These are phyloP conservation scores for Melolontha melolontha DNA, from an alignment of 2,888 invertebrate species.

Conservation along the genomic window DNA sequence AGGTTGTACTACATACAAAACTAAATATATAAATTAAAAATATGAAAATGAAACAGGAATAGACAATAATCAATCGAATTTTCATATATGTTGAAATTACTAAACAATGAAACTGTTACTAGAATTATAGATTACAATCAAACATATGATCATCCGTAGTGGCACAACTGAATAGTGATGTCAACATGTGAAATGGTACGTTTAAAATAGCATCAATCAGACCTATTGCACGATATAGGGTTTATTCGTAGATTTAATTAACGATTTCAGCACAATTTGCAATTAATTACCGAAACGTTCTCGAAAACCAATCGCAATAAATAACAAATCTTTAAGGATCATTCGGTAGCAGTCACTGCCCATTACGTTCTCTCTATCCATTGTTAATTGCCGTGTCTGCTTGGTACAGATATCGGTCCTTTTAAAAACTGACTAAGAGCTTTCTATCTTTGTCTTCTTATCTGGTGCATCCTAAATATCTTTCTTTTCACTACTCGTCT, in stretches of 20 bases:
- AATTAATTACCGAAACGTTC: slow-evolving; percentile 38
- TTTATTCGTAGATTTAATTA: slow-evolving; percentile 35
- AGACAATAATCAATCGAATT: too few species aligned
- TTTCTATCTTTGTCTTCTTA: slow-evolving; percentile 15
- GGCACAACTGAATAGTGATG: not conserved
- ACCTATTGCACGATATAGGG: not conserved
- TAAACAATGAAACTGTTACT: too few species aligned
- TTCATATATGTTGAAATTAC: too few species aligned
- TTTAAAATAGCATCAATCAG: slow-evolving; percentile 25
- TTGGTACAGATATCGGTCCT: slow-evolving; percentile 35
- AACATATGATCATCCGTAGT: not conserved
- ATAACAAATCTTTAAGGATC: slow-evolving; percentile 43
- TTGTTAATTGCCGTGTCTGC: slow-evolving; percentile 40
- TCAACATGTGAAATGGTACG: not conserved
- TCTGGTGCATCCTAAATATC: slow-evolving; percentile 6
- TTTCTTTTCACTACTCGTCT: slow-evolving; percentile 16
- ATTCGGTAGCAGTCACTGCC: slow-evolving; percentile 23
- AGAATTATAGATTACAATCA: too few species aligned
- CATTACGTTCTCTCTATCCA: slow-evolving; percentile 25
- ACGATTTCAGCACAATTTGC: slow-evolving; percentile 38
- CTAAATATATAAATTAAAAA: too few species aligned
- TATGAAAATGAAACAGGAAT: too few species aligned
- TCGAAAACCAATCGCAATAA: slow-evolving; percentile 37
- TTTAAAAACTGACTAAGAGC: slow-evolving; percentile 31
- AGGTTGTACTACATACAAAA: too few species aligned